Conservation (phyloP, 2,113 vertebrate species). For the Heterochromis multidens region DNA sequence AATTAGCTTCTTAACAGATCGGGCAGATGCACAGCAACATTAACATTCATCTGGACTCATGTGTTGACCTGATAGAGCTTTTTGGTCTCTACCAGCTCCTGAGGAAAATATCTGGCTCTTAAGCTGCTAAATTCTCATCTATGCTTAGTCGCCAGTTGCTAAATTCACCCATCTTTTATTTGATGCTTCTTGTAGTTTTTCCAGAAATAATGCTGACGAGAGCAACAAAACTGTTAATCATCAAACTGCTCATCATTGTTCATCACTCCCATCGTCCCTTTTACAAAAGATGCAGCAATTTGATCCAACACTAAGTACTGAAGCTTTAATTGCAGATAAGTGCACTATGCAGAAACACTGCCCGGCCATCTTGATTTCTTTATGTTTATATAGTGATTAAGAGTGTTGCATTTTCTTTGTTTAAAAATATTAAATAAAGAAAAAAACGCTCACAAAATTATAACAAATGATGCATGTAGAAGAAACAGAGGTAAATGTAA, state of each 20-base stretch:
- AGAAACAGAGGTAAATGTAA: too few relatives aligned
- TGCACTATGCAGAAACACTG: background rate
- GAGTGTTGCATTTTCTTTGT: too few relatives aligned
- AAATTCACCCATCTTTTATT: background rate
- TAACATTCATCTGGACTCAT: background rate
- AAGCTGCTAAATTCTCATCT: too few relatives aligned
- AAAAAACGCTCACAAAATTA: too few relatives aligned
- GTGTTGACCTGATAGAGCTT: accelerated
- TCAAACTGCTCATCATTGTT: background rate
- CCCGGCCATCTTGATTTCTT: too few relatives aligned
- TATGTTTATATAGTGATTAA: too few relatives aligned
- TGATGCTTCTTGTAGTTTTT: background rate
- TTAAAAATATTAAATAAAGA: too few relatives aligned
- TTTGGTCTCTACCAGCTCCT: accelerated
- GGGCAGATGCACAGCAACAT: background rate
- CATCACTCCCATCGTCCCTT: background rate
- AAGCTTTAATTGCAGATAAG: background rate
- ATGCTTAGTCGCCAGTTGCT: background rate
- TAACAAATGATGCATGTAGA: too few relatives aligned
- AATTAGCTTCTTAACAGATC: background rate
- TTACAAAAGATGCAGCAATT: background rate
- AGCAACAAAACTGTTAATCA: background rate
- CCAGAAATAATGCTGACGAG: background rate
- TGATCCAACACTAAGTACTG: background rate
- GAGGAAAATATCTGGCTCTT: background rate